Conservation (phyloP, 2,797 vertebrate genomes). For the Fratercula arctica region DNA sequence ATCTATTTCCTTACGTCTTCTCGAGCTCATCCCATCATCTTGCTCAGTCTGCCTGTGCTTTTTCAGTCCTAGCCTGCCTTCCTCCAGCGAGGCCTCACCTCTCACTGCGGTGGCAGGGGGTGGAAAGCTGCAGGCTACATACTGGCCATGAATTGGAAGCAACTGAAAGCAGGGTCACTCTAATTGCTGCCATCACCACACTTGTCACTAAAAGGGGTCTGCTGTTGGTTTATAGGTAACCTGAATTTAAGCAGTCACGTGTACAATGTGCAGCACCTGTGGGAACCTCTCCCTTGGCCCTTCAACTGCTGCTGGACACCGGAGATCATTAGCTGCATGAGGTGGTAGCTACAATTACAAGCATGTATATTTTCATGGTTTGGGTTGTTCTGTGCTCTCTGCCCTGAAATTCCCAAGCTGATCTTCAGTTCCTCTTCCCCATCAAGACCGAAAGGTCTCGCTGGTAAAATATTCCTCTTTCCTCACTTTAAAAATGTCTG, state of each 20-base stretch:
- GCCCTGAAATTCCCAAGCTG: background rate
- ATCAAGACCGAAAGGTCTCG: background rate
- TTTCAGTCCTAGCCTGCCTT: background rate
- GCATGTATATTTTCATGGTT: rapidly evolving
- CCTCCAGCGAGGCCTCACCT: background rate
- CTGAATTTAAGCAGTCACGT: background rate
- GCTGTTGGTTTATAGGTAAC: background rate
- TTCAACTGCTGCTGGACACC: background rate
- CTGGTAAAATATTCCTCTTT: background rate
- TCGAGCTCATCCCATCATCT: background rate
- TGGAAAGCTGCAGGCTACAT: background rate
- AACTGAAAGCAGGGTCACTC: background rate
- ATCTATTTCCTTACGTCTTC: background rate
- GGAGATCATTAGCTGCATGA: background rate
- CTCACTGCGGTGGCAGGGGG: background rate
- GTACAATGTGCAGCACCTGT: background rate
- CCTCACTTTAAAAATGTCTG: background rate
- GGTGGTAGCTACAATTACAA: background rate
- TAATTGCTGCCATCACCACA: background rate
- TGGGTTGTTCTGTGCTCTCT: background rate
- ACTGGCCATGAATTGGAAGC: background rate
- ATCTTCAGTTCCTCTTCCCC: background rate
- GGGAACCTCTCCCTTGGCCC: background rate
- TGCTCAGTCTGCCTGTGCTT: background rate
- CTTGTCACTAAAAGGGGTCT: background rate